Conservation (phyloP, 2,113 vertebrate genomes). For the Sclerurus mexicanus region DNA sequence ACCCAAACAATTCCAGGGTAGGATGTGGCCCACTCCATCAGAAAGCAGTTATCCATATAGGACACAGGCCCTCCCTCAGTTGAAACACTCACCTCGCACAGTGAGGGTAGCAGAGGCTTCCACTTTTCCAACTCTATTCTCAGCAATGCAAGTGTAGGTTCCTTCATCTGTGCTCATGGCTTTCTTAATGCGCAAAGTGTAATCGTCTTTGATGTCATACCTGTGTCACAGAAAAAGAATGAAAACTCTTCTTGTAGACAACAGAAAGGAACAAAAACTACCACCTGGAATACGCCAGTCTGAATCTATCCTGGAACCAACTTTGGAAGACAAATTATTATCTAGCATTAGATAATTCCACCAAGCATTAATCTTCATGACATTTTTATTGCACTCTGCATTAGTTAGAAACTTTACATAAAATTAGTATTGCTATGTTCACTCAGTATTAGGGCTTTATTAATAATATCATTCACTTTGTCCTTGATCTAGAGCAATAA, state of each 20-base stretch:
- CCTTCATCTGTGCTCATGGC: constrained; percentile 86
- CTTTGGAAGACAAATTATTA: constrained; percentile 59
- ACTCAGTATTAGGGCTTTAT: constrained; percentile 42
- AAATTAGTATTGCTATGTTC: constrained; percentile 64
- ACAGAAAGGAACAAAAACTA: neutral
- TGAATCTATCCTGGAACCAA: constrained; percentile 1
- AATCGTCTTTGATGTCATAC: constrained; percentile 96
- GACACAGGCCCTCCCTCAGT: neutral
- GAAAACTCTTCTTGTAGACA: neutral
- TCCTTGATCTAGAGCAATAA: constrained; percentile 62
- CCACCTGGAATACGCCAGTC: constrained; percentile 2
- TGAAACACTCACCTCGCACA: constrained; percentile 85
- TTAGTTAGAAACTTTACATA: constrained; percentile 69
- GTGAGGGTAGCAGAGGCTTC: constrained; percentile 92
- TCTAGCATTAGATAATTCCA: constrained; percentile 61
- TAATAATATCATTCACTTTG: constrained; percentile 64
- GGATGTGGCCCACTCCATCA: neutral
- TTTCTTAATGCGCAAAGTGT: constrained; percentile 92
- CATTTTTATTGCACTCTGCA: constrained; percentile 56
- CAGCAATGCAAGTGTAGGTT: constrained; percentile 89
- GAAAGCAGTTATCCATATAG: neutral
- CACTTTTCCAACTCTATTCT: constrained; percentile 95
- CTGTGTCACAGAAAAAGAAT: constrained; percentile 68
- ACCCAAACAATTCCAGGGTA: neutral
- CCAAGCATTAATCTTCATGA: constrained; percentile 48